Conservation (phyloP, 2,113 vertebrate species). For the Azemiops feae region DNA sequence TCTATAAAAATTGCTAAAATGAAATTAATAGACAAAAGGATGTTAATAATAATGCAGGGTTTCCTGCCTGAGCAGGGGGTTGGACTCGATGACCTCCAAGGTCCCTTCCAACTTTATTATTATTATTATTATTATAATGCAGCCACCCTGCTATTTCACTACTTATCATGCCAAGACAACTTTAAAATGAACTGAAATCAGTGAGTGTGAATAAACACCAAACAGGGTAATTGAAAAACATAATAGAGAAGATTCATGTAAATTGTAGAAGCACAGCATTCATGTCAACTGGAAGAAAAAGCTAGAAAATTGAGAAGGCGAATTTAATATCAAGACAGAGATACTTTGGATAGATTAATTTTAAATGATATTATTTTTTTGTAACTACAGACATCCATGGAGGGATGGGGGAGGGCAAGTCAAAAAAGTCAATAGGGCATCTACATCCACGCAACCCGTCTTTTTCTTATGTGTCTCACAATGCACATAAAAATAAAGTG, state of each 20-base stretch:
- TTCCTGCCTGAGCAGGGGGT: too few relatives aligned
- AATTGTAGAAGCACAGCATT: neutral
- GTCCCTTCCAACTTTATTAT: too few relatives aligned
- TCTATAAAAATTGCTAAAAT: neutral
- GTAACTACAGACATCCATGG: neutral
- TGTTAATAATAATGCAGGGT: too few relatives aligned
- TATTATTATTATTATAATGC: too few relatives aligned
- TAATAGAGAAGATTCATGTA: neutral
- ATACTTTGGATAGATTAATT: neutral
- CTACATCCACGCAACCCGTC: neutral
- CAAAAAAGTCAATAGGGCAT: neutral
- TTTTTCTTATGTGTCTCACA: neutral
- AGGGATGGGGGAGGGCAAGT: neutral
- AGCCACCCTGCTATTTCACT: neutral
- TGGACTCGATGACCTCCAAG: too few relatives aligned
- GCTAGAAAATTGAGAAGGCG: neutral
- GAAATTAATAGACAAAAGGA: neutral
- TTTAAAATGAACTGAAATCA: neutral
- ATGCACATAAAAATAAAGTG: neutral
- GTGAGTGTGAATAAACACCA: neutral
- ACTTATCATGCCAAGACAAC: neutral
- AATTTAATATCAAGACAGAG: neutral
- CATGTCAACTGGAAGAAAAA: neutral
- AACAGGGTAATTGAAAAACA: neutral
- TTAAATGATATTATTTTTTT: neutral